Conservation (phyloP, 2,888 invertebrate species). For the Monopis laevigella region DNA sequence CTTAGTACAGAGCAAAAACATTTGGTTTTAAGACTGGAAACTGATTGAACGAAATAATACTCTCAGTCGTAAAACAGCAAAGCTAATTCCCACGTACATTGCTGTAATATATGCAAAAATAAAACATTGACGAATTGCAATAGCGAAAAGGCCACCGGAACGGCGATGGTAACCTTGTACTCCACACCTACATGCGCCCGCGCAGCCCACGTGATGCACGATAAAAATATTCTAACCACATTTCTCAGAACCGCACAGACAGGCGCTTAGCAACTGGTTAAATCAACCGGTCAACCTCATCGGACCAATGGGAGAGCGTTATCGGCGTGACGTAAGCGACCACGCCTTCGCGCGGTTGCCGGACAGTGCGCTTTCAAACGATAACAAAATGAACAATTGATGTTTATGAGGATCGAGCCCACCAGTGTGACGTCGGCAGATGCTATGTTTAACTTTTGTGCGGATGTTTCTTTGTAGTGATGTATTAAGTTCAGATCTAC, state of each 20-base stretch:
- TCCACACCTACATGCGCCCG: constrained; percentile 9
- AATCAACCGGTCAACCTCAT: constrained; percentile 33
- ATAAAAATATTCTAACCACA: constrained; percentile 34
- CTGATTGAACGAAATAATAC: too few relatives aligned
- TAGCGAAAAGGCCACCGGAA: constrained; percentile 11
- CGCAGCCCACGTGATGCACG: constrained; percentile 23
- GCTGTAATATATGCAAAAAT: background rate
- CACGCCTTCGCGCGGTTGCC: constrained; percentile 53
- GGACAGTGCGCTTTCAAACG: constrained; percentile 19
- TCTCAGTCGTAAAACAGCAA: too few relatives aligned
- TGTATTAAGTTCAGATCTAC: too few relatives aligned
- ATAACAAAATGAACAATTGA: constrained; percentile 27
- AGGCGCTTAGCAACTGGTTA: constrained; percentile 58
- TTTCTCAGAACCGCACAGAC: constrained; percentile 35
- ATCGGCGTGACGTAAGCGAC: constrained; percentile 54
- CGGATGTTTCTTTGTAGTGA: too few relatives aligned
- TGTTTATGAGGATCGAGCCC: constrained; percentile 23
- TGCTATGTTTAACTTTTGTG: constrained; percentile 3
- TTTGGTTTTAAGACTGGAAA: too few relatives aligned
- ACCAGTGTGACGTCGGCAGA: constrained; percentile 4
- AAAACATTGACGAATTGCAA: background rate
- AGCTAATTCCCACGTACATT: too few relatives aligned
- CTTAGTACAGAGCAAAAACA: too few relatives aligned
- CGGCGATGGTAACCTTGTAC: constrained; percentile 22
- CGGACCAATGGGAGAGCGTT: constrained; percentile 38